Evolutionary conservation across 2,797 vertebrate species (phyloP), one percentile per base, ranked within the genome.

Genomic region (Galagoides demidoff): DNA sequence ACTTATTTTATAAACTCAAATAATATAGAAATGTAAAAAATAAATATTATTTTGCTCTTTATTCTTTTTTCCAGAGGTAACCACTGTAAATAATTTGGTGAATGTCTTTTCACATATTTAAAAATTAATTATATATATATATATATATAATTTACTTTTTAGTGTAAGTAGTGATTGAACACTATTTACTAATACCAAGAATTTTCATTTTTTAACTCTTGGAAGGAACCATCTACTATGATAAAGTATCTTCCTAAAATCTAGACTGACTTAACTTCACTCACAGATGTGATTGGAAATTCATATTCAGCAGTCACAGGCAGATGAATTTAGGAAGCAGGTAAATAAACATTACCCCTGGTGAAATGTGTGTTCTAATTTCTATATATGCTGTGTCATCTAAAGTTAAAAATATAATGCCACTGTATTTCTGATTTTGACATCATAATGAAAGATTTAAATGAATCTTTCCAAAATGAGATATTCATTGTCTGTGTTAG

Each of bases 351-450:
- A 52, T 82, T 90, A 94, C 86, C 13, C 4, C 19, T 79, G 20
- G 31, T 45, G 76, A 68, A 95, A 92, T 7, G 45, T 12, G 6
- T n/a, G 31, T 78, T 57, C 3, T 81, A 59, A 94, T 85, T 81
- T 92, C 68, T 86, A 23, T 92, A 5, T 89, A 79, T 73, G 37
- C 4, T 10, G 3, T 78, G 37, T 16, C 31, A 86, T 66, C 39
- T 79, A 89, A 74, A 63, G 73, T 94, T 66, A 85, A 91, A 89
- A 66, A 95, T 64, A 64, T 27, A 76, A 79, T 78, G 43, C n/a
- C 49, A 59, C 31, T 23, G 52, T 52, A 59, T 84, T 84, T 93
- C 22, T 93, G 29, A n/a, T 85, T 95, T 92, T 90, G 57, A 82
- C 52, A 85, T 19, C 27, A 17, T 68, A 88, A 78, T 39, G 52